These are phyloP conservation scores for Chlorocebus sabaeus DNA, from an alignment of 2,113 vertebrate genomes.

Conservation along the genomic window DNA sequence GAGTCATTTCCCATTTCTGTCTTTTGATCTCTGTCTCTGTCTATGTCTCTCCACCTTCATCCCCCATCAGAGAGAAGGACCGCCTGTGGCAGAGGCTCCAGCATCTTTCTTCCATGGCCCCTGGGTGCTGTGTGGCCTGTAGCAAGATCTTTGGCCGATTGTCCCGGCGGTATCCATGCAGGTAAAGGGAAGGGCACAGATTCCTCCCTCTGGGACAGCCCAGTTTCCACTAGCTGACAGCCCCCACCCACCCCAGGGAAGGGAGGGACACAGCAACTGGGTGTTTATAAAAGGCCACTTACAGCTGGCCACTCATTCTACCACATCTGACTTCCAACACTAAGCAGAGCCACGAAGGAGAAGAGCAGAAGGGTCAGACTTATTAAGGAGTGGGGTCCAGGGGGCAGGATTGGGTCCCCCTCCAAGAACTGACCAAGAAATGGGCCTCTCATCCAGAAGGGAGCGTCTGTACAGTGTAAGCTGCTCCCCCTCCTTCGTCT, in stretches of 20 bases:
- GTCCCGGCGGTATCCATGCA: constrained; percentile 82
- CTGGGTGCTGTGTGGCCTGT: constrained; percentile 75
- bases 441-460: neutral
- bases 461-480: neutral
- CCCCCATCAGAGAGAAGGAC: constrained; percentile 81
- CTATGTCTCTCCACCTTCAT: neutral
- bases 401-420: neutral
- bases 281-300: neutral
- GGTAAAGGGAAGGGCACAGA: constrained; percentile 66
- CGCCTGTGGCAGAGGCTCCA: constrained; percentile 82
- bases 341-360: neutral
- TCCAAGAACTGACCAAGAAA: neutral
- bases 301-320: neutral
- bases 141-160: constrained; percentile 79
- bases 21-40: neutral
- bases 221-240: neutral
- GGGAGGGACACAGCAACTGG: neutral
- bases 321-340: neutral
- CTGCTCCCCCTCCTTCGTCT: neutral
- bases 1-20: neutral
- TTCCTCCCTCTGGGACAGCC: neutral
- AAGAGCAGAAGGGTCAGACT: neutral
- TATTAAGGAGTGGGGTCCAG: neutral
- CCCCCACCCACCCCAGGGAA: neutral
- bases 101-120: constrained; percentile 41